These are phyloP conservation scores for Crax fasciolata DNA, from an alignment of 2,797 vertebrate species.

Conservation along the genomic window DNA sequence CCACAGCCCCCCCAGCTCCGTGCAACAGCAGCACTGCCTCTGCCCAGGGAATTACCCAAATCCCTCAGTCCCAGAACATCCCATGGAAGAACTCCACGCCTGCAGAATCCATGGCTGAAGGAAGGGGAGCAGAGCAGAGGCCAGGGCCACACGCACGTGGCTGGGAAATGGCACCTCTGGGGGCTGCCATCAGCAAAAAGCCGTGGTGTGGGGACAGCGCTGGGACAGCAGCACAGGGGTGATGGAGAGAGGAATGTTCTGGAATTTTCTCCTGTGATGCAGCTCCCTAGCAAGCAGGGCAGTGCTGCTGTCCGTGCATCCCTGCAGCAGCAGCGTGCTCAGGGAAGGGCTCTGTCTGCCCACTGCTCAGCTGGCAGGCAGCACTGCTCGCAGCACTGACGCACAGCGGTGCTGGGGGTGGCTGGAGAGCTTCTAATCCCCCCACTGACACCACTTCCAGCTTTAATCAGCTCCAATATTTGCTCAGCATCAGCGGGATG, in stretches of 20 bases:
- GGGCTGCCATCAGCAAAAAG: neutral
- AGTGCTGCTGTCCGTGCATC: neutral
- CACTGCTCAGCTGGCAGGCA: neutral
- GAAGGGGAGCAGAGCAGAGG: neutral
- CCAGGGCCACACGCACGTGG: rapidly evolving
- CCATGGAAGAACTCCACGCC: conserved; percentile 29
- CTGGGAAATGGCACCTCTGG: neutral
- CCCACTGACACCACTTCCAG: conserved; percentile 33
- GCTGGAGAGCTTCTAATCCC: conserved; percentile 57
- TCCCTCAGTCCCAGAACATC: conserved; percentile 9
- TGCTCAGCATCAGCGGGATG: conserved; percentile 2
- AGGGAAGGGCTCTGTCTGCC: neutral
- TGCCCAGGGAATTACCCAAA: conserved; percentile 11
- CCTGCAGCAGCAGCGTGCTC: neutral
- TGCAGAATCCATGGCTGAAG: neutral
- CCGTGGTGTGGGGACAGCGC: neutral
- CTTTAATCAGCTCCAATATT: conserved; percentile 53
- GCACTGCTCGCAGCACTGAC: conserved; percentile 26
- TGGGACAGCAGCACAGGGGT: neutral
- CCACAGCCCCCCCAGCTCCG: neutral
- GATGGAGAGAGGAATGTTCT: neutral
- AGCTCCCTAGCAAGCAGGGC: conserved; percentile 3
- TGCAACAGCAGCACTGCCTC: neutral
- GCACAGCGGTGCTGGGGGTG: neutral
- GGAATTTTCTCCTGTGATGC: neutral